Evolutionary conservation across 2,113 vertebrate species (phyloP).

Genomic region (Bolborhynchus lineola): DNA sequence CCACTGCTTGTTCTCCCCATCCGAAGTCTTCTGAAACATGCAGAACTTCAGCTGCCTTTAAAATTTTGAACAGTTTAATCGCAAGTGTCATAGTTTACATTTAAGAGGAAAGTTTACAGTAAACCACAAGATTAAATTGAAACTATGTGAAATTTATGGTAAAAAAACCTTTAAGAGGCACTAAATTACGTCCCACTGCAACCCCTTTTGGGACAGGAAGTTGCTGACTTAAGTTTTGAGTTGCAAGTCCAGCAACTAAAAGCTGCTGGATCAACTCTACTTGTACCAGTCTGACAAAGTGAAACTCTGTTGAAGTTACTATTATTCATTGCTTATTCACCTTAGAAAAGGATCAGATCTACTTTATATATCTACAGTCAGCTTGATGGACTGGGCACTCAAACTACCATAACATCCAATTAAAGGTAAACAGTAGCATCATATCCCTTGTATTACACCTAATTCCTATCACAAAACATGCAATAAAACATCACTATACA

Average conservation of each 20-base stretch:
- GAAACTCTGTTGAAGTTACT: not conserved
- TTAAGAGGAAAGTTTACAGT: not conserved
- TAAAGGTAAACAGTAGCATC: not conserved
- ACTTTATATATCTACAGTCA: not conserved
- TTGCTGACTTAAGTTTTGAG: not conserved
- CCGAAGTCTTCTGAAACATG: not conserved
- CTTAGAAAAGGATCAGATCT: not conserved
- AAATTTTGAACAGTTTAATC: not conserved
- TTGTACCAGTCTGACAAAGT: not conserved
- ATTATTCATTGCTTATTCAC: not conserved
- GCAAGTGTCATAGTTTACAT: not conserved
- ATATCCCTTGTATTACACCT: not conserved
- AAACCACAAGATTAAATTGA: not conserved
- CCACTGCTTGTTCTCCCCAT: not conserved
- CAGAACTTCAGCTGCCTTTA: not conserved
- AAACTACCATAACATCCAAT: not conserved
- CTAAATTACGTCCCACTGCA: not conserved
- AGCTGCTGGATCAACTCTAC: not conserved
- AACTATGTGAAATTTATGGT: not conserved
- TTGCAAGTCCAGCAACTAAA: not conserved
- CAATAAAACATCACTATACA: not conserved
- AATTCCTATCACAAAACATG: not conserved
- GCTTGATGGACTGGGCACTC: not conserved
- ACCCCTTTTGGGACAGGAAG: not conserved
- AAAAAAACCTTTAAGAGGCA: not conserved